Conservation (phyloP, 2,113 vertebrate species). For the Crypturellus undulatus region DNA sequence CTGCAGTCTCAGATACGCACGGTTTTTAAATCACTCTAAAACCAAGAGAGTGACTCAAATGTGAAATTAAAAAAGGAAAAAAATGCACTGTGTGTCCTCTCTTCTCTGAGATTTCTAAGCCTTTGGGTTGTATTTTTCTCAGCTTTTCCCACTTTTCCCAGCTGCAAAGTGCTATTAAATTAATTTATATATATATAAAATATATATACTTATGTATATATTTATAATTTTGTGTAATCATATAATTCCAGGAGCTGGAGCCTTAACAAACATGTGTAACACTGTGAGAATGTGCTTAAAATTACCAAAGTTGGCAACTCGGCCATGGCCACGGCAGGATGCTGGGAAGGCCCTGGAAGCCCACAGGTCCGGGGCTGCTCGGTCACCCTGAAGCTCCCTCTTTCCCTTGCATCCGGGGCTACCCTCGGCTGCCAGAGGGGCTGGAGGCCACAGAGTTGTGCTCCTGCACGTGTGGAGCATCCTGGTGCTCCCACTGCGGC, state of each 20-base stretch:
- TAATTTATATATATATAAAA: not conserved
- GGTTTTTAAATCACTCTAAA: not conserved
- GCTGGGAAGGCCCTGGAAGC: fast-evolving
- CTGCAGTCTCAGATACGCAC: not conserved
- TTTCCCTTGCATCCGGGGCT: not conserved
- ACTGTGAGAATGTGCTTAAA: slow-evolving; percentile 13
- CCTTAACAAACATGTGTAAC: not conserved
- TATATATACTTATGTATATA: not conserved
- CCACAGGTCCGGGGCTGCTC: not conserved
- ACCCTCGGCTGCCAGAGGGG: not conserved
- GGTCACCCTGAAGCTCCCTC: not conserved
- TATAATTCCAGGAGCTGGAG: not conserved
- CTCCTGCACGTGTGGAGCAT: too few species aligned
- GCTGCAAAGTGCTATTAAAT: not conserved
- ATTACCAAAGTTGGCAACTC: slow-evolving; percentile 41
- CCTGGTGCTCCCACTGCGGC: too few species aligned
- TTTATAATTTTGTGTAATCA: not conserved
- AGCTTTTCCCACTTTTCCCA: not conserved
- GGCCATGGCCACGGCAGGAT: not conserved
- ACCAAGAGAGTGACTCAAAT: not conserved
- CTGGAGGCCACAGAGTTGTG: too few species aligned
- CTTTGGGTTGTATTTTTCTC: not conserved
- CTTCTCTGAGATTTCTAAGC: not conserved
- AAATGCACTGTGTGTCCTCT: not conserved
- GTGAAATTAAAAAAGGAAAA: not conserved